phyloP scores from a whole-genome alignment of 2,888 invertebrate species.

The Mongoloraphidia duomilia region DNA sequence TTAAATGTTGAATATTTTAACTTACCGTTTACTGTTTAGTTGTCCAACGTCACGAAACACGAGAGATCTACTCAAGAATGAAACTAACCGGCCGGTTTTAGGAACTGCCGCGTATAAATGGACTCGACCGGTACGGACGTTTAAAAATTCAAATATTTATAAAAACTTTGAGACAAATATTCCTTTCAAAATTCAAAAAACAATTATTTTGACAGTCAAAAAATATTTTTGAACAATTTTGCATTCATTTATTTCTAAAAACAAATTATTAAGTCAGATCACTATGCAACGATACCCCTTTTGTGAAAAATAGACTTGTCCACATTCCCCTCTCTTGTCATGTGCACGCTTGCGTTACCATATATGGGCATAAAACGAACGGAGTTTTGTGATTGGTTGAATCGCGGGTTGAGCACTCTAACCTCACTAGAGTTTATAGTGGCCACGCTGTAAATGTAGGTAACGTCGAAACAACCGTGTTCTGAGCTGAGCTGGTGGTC shows the following conservation, averaged over 20 bases:
- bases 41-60: slow-evolving; percentile 28
- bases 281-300: slow-evolving; percentile 17
- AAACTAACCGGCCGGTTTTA: slow-evolving; percentile 26
- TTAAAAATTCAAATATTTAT: not conserved
- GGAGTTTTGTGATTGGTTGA: slow-evolving; percentile 48
- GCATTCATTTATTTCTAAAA: slow-evolving; percentile 7
- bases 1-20: slow-evolving; percentile 4
- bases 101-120: slow-evolving; percentile 21
- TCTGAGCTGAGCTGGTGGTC: not conserved
- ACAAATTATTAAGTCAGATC: slow-evolving; percentile 7
- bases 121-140: slow-evolving; percentile 14
- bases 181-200: too few species aligned
- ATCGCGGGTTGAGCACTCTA: slow-evolving; percentile 11
- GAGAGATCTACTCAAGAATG: slow-evolving; percentile 27
- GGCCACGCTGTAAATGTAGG: not conserved
- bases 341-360: slow-evolving; percentile 54
- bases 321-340: slow-evolving; percentile 36
- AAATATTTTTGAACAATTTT: not conserved
- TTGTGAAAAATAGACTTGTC: slow-evolving; percentile 25
- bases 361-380: slow-evolving; percentile 70
- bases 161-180: too few species aligned
- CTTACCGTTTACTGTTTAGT: slow-evolving; percentile 24
- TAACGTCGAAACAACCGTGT: not conserved
- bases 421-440: slow-evolving; percentile 3
- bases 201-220: not conserved